Base-by-base conservation (phyloP, 2,888 invertebrate species). In the Plagodis dolabraria region DNA sequence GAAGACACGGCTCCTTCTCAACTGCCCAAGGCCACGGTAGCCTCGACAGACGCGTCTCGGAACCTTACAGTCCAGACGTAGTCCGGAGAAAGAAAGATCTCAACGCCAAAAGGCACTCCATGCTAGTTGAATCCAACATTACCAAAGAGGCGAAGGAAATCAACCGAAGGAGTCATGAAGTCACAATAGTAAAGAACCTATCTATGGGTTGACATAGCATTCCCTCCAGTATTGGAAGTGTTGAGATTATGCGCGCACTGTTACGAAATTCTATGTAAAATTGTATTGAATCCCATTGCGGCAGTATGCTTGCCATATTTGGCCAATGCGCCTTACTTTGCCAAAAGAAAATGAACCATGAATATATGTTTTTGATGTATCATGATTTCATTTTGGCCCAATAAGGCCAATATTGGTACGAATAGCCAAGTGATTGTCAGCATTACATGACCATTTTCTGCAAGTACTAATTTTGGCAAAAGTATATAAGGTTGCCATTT, bases 191-290 rank as follows among this genome's bases (percentile, higher is more conserved):
- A 12, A 89, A 92, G 70, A 89, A 92, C 63, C 76, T 89, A 10
- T 91, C 92, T 43, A 85, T 91, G 83, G 92, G 92, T 85, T 92
- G 92, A 92, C 83, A 71, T 47, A 60, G 70, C 64, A 64, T 61
- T 61, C 70, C 63, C 50, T 57, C 59, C 64, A 61, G 55, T 64
- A 53, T 65, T 67, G 67, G 65, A 62, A 59, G 58, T 11, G 43
- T 48, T 52, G 51, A 53, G 42, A 52, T 57, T 47, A 40, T 53
- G 47, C 55, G 45, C 63, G 67, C 57, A 60, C 33, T 33, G 38
- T 42, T 50, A 50, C 38, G 46, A 38, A 38, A 46, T 53, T 46
- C 33, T 22, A 6, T 12, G 45, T 45, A 35, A 45, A 22, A 34
- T 49, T 47, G 22, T 47, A 45, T 40, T 40, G 0, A 7, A 36